phyloP scores from a whole-genome alignment of 2,888 invertebrate genomes.

The Saturnia pavonia region DNA sequence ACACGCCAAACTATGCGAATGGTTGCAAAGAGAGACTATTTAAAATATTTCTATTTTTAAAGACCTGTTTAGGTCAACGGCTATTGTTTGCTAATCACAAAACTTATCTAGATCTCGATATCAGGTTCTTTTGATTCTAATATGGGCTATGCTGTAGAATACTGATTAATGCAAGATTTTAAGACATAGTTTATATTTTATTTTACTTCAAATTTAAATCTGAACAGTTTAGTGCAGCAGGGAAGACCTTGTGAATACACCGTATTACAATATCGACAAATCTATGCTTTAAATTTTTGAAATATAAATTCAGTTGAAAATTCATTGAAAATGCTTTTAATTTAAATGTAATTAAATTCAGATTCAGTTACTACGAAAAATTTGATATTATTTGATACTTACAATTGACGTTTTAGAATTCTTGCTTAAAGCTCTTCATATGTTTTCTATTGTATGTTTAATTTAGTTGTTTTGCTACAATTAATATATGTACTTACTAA shows the following conservation, averaged over 20 bases:
- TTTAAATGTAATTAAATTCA: too few species aligned
- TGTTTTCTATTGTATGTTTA: background rate
- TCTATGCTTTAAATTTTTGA: background rate
- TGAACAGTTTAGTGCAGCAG: background rate
- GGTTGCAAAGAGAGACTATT: background rate
- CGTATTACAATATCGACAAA: background rate
- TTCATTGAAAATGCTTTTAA: too few species aligned
- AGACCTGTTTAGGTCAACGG: background rate
- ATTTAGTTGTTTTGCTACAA: background rate
- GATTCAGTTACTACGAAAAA: too few species aligned
- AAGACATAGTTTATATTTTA: background rate
- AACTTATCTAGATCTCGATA: constrained; percentile 9
- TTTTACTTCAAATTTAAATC: background rate
- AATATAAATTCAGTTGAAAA: too few species aligned
- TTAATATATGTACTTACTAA: too few species aligned
- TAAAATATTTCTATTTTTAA: constrained; percentile 1
- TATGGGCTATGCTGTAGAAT: background rate
- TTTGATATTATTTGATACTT: background rate
- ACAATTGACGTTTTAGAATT: background rate
- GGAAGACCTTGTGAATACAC: background rate
- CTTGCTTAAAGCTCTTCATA: too few species aligned
- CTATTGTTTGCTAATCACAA: constrained; percentile 10
- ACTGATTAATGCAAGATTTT: background rate
- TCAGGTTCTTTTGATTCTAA: background rate
- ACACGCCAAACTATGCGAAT: background rate